Percentiles rank a stretch among this genome's conserved stretches.
Evolutionary conservation across 2,888 invertebrate species (phyloP).

Genomic region (Ashinkailepas kermadecensis): DNA sequence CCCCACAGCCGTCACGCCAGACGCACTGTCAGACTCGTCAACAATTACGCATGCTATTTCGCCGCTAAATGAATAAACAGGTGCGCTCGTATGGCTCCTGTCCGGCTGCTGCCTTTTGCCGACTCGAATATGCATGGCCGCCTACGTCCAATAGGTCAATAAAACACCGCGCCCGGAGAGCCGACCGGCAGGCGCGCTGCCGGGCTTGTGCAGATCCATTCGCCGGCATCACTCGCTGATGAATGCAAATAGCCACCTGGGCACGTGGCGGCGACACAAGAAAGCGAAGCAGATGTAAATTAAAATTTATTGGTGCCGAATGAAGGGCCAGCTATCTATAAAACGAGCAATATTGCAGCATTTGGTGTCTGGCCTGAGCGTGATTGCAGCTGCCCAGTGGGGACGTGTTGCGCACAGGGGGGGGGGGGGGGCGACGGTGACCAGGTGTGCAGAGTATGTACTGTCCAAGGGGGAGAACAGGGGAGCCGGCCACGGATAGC

Average conservation of each 20-base stretch:
- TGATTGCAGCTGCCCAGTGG: not conserved
- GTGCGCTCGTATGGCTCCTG: not conserved
- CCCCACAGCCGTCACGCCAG: no score
- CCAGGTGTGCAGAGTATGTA: no score
- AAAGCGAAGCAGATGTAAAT: not conserved
- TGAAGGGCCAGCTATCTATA: not conserved
- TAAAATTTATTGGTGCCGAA: not conserved
- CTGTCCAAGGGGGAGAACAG: no score
- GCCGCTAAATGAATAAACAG: conserved; percentile 17
- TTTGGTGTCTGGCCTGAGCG: not conserved
- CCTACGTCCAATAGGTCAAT: not conserved
- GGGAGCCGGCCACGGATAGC: no score
- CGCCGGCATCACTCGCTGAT: not conserved
- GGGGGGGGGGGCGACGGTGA: no score
- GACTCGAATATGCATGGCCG: not conserved
- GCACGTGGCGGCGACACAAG: not conserved
- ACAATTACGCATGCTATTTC: conserved; percentile 3
- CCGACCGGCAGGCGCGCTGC: not conserved
- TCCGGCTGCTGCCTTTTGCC: not conserved
- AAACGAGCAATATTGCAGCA: not conserved
- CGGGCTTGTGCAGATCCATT: not conserved
- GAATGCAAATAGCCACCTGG: not conserved
- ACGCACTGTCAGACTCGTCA: not conserved
- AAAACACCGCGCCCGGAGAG: not conserved
- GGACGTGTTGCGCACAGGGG: no score